Evolutionary conservation across 2,113 vertebrate species (phyloP).

Genomic region (Melanotaenia duboulayi): DNA sequence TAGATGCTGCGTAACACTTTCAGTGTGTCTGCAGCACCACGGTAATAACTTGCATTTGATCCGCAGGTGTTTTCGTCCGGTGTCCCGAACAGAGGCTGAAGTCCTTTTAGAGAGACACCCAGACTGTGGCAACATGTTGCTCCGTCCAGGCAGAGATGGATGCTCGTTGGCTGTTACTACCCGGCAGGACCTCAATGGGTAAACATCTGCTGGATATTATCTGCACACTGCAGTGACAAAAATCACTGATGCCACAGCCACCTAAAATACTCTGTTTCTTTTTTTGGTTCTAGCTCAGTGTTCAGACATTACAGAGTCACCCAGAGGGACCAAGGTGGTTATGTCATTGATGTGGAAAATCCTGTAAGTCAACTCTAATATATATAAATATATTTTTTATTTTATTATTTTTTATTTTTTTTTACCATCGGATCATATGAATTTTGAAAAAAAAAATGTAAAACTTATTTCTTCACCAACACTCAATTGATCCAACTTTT

Average conservation of each 20-base stretch:
- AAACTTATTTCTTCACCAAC: no score
- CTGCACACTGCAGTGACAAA: neutral
- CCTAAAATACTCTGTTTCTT: neutral
- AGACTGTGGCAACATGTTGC: constrained; percentile 87
- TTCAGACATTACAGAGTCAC: constrained; percentile 89
- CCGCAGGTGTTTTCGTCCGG: constrained; percentile 86
- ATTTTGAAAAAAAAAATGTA: neutral
- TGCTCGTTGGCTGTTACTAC: constrained; percentile 85
- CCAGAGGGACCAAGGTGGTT: constrained; percentile 79
- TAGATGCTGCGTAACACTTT: neutral
- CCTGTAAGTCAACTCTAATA: constrained; percentile 80
- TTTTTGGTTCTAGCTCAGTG: constrained; percentile 60
- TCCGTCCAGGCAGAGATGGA: constrained; percentile 85
- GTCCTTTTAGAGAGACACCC: constrained; percentile 85
- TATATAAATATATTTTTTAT: no score
- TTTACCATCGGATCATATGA: neutral
- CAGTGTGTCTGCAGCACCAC: neutral
- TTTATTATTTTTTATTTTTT: neutral
- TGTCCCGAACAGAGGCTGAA: constrained; percentile 87
- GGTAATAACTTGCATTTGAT: constrained; percentile 5
- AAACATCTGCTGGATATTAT: constrained; percentile 45
- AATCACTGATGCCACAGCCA: neutral
- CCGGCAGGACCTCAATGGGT: constrained; percentile 85
- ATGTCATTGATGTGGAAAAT: constrained; percentile 87
- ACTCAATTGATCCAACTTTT: no score